Percentiles rank a stretch among this genome's conserved stretches.
These are phyloP conservation scores for Ailurus styani DNA, from an alignment of 2,113 vertebrate species.

Conservation along the genomic window DNA sequence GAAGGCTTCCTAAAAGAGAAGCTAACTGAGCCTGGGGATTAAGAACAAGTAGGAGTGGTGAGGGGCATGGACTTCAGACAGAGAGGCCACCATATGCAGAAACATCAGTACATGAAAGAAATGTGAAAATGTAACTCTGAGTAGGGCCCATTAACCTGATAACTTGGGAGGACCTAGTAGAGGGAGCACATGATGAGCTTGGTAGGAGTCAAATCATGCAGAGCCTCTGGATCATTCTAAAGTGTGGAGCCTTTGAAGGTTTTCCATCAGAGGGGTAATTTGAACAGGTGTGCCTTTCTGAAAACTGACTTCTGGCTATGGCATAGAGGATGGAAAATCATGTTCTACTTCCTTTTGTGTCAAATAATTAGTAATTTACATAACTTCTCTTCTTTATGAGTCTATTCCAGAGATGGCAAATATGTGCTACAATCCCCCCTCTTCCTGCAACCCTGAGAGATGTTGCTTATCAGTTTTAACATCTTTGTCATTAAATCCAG, in stretches of 20 bases:
- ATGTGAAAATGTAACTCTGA: neutral
- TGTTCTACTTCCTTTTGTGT: neutral
- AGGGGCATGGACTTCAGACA: neutral
- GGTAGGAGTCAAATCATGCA: neutral
- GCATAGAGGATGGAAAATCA: neutral
- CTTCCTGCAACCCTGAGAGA: neutral
- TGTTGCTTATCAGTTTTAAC: neutral
- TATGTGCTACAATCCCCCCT: neutral
- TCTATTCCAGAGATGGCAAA: neutral
- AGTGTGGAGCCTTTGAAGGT: neutral
- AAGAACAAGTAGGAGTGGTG: neutral
- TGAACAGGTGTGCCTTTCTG: neutral
- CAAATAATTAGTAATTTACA: neutral
- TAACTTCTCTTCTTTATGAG: neutral
- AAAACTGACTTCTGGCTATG: neutral
- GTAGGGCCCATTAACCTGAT: neutral
- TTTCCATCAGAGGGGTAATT: neutral
- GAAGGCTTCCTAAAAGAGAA: neutral
- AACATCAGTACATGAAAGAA: neutral
- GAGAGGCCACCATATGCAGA: neutral
- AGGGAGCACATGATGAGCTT: neutral
- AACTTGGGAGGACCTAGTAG: neutral
- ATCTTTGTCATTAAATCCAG: neutral
- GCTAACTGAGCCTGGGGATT: neutral
- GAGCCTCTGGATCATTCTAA: neutral